Conservation (phyloP, 2,113 vertebrate species). For the Malurus melanocephalus region DNA sequence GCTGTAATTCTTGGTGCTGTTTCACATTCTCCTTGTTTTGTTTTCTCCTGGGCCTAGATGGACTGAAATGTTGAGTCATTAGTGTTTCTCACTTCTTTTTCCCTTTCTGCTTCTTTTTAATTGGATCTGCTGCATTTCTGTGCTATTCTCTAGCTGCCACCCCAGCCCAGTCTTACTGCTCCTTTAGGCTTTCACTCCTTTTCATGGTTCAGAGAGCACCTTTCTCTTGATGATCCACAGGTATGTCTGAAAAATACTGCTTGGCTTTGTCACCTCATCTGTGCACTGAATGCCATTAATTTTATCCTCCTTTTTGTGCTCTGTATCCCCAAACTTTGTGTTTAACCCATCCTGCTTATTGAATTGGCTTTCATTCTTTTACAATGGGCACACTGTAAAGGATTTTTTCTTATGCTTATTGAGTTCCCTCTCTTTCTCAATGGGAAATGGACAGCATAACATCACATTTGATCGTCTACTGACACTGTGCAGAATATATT, state of each 20-base stretch:
- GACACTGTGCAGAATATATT: neutral
- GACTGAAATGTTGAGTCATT: neutral
- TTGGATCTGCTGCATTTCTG: neutral
- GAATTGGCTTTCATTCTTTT: neutral
- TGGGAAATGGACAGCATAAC: neutral
- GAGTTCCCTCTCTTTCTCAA: neutral
- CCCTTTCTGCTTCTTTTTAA: conserved; percentile 17
- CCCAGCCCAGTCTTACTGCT: neutral
- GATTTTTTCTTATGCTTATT: neutral
- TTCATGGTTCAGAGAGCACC: conserved; percentile 3
- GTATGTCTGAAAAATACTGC: neutral
- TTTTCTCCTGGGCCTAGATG: neutral
- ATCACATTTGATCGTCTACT: neutral
- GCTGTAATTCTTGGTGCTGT: neutral
- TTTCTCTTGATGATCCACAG: conserved; percentile 26
- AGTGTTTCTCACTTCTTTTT: neutral
- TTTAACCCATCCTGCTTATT: neutral
- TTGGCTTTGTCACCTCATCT: neutral
- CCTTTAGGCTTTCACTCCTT: conserved; percentile 26
- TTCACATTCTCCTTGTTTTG: neutral
- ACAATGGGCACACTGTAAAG: neutral
- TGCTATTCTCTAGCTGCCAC: neutral
- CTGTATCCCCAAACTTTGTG: neutral
- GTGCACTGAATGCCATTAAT: neutral
- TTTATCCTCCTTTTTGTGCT: neutral